phyloP scores from a whole-genome alignment of 2,888 invertebrate species.

The Parnassius orleans region DNA sequence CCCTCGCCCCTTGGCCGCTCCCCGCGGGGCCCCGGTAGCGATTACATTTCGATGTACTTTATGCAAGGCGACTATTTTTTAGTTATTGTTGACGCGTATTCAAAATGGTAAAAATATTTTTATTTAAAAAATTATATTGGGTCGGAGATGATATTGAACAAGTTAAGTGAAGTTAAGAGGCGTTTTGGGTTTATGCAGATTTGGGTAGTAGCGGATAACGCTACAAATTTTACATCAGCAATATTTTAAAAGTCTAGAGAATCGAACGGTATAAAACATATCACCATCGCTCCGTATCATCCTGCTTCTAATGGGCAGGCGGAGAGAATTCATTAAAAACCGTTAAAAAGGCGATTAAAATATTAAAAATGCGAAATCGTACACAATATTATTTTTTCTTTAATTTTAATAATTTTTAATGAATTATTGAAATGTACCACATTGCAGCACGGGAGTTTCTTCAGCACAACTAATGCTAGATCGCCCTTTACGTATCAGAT shows the following conservation, averaged over 20 bases:
- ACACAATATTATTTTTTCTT: no score
- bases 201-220: neutral
- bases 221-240: neutral
- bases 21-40: neutral
- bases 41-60: neutral
- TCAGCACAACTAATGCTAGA: no score
- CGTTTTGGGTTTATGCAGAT: neutral
- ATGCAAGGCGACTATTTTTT: neutral
- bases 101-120: neutral
- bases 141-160: neutral
- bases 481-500: no score
- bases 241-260: neutral
- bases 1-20: neutral
- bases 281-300: no score
- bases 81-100: neutral
- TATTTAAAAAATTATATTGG: neutral
- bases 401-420: no score
- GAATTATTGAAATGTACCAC: no score
- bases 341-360: no score
- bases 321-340: no score
- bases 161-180: neutral
- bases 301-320: no score
- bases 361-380: no score
- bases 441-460: no score
- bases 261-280: no score